A percentile compares a stretch with the other conserved stretches of the same genome.
Evolutionary conservation across 2,797 vertebrate species (phyloP).

Genomic region (Coluber constrictor): DNA sequence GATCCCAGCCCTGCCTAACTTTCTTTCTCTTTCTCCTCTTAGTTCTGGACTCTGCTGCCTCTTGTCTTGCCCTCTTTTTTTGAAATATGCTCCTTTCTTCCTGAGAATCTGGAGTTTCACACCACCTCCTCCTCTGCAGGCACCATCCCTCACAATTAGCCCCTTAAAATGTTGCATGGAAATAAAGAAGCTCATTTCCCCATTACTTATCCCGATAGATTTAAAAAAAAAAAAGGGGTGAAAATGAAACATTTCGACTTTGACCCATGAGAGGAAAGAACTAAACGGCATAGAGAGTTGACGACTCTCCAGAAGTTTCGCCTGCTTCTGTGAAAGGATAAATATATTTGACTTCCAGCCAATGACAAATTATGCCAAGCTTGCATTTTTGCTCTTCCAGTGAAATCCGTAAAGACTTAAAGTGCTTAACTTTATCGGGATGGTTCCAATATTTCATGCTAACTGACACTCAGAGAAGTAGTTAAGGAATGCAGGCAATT

Average conservation of each 20-base stretch:
- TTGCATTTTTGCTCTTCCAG: not conserved
- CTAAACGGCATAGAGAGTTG: not conserved
- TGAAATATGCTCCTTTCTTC: no score
- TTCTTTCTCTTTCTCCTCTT: no score
- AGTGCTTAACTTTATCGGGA: not conserved
- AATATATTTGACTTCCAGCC: not conserved
- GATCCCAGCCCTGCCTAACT: no score
- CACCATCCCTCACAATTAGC: no score
- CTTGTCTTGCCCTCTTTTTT: no score
- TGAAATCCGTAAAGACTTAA: not conserved
- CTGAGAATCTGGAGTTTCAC: no score
- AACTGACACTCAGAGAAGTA: not conserved
- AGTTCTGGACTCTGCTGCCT: no score
- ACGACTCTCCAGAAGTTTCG: not conserved
- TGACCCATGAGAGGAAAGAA: not conserved
- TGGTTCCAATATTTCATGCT: not conserved
- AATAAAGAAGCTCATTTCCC: not conserved
- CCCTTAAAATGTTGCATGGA: not conserved
- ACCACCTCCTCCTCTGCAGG: no score
- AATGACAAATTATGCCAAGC: no score
- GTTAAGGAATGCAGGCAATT: not conserved
- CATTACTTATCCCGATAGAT: not conserved
- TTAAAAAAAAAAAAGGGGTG: not conserved
- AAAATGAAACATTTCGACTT: not conserved
- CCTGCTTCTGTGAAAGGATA: not conserved